Evolutionary conservation across 2,113 vertebrate species (phyloP), one percentile per base, ranked within the genome.

Genomic region (Epinephelus moara): DNA sequence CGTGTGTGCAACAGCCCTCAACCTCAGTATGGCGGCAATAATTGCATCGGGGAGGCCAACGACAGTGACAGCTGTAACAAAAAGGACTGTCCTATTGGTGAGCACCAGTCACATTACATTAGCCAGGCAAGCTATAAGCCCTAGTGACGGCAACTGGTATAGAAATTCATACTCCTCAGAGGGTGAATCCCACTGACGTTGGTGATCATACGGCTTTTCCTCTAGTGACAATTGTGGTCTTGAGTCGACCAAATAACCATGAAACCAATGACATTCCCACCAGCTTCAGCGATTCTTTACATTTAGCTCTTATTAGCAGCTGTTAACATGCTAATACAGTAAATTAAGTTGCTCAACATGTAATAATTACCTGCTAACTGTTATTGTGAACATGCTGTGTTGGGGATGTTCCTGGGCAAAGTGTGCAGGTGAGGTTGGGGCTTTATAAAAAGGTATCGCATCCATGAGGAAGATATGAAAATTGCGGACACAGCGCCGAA

Each of bases 1-100:
- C 96, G 96, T 0, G 94, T 96, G 72, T 99, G 98, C 84, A 98
- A 99, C 89, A 99, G 96, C 70, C 98, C 98, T 1, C 93, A 93
- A 60, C 98, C 98, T 18, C 97, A 96, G 88, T 91, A 97, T 1
- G 97, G 97, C 0, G 98, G 98, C 52, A 97, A 96, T 75, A 94
- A 89, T 0, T 99, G 98, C 10, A 90, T 90, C 6, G 98, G 98
- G 7, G 97, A 97, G 9, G 80, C 92, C 68, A 92, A 53, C 1
- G 96, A 98, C 69, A 96, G 90, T 3, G 96, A 98, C 81, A 94
- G 95, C 94, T 99, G 98, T 72, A 99, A 97, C 90, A 96, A 93
- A 73, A 94, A 95, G 61, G 95, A 95, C 52, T 99, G 98, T 73
- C 98, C 98, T 1, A 74, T 96, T 63, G 98, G 98, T 99, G 90